Base-by-base conservation (phyloP, 2,888 invertebrate species). In the Sympetrum striolatum region DNA sequence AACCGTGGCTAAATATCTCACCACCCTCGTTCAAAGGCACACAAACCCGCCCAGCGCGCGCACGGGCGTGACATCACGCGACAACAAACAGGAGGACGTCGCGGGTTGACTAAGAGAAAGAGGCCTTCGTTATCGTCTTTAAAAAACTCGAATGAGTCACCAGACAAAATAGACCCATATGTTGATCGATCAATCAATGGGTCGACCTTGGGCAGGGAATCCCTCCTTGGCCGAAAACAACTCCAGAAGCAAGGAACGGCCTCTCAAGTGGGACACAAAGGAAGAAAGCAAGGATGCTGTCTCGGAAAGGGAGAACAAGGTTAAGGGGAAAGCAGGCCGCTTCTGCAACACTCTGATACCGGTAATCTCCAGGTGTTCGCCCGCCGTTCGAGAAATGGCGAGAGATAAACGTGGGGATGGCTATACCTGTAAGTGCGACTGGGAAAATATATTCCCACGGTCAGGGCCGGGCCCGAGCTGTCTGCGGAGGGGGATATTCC, bases 321-420 rank as follows among this genome's bases (percentile, higher is more conserved):
- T 86, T 64, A 86, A 35, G 86, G 37, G 86, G 64, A 58, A 86
- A 86, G 60, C 58, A 64, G 86, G 86, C 18, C 86, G 86, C 60
- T 37, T 86, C 25, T 81, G 22, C 82, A 8, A 5, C 86, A 37
- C 14, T 44, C 35, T 10, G 44, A 44, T 44, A 44, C 44, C 44
- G 44, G 44, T 44, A 44, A 44, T 44, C 44, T 18, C 4, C 31
- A 1, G 31, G 31, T 31, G 25, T 73, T 73, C 73, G 73, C 25
- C 25, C 12, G 64, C 64, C 64, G n/a, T 8, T 25, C 73, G 31
- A 25, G 25, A 31, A 31, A 73, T 73, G 73, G 73, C 73, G 25
- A 73, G 31, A 15, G 12, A 73, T 25, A 31, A 22, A 25, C 73
- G 31, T 31, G 73, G 1, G 25, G 73, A 31, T 3, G 73, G 12